Base-by-base conservation (phyloP, 2,113 vertebrate genomes). In the Gobius niger region DNA sequence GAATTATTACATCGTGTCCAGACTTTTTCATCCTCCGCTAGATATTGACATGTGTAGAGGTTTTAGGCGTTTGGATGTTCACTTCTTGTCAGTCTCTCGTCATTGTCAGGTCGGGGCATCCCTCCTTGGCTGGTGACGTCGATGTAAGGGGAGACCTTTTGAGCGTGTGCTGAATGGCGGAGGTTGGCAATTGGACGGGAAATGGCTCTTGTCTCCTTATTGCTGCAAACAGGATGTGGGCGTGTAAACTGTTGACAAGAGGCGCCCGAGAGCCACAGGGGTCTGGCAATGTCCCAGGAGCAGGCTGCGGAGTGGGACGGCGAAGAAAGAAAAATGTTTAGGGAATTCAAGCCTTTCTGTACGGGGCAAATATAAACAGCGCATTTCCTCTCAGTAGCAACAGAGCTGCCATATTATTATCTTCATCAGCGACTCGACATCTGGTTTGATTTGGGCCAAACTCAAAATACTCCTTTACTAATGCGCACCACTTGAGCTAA, bases 151-250 rank as follows among this genome's bases (percentile, higher is more conserved):
- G 73, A 76, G 63, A 66, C 73, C 75, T 75, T 62, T 73, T 34
- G 63, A 81, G 80, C 47, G 77, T 78, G 81, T 57, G 68, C 76
- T 57, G 54, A 57, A 77, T 80, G 68, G 68, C 64, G 76, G 80
- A 42, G 72, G 76, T 80, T 88, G 85, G 85, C 89, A 90, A 57
- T 47, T 53, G 53, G 76, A 83, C 85, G 91, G 91, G 91, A 93
- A 92, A 91, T 85, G 47, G 87, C 79, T 82, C 76, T 86, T 63
- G 84, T 91, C 93, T 92, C 92, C 90, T 90, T 93, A 93, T 92
- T 93, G 89, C 91, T 91, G 81, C 88, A 92, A 92, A 92, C 91
- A 92, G 92, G 92, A 93, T 92, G 91, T 90, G 84, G 83, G 87
- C 73, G 86, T 92, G 90, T 93, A 92, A 93, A 92, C 88, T 91